Evolutionary conservation across 92 coral and sea anemone species (phyloP), one percentile per base, ranked within the genome.

Genomic region (Montipora capitata): DNA sequence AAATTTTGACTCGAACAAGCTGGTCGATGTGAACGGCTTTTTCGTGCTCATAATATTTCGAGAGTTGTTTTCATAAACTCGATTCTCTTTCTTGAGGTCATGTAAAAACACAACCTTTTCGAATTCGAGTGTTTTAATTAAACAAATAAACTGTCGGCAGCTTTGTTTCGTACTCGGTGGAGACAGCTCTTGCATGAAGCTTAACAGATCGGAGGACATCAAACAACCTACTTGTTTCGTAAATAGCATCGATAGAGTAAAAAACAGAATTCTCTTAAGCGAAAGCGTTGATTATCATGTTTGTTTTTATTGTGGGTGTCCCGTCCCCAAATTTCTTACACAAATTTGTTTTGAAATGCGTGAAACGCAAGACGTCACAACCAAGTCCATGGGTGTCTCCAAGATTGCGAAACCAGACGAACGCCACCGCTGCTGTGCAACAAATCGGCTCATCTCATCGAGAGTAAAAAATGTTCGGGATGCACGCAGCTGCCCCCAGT

Each of bases 61-160:
- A 72, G 58, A 44, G 61, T 71, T 72, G 79, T 83, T 83, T 83
- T 72, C 72, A 72, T 82, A 82, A 82, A 82, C 86, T 70, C 78
- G 86, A 82, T 42, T 83, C 74, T 43, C 72, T 64, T 72, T 83
- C 64, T 43, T 10, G 38, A n/a, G 79, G 78, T 83, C 87, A 72
- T 68, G 16, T 59, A 83, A 73, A 82, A 83, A 83, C 87, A 72
- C 59, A 70, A 83, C 87, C 87, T 72, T 83, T 83, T 83, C 79
- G 72, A 83, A 83, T 72, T 83, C 79, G 71, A 83, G 87, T 73
- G 87, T 83, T 83, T 73, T 83, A 83, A 72, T 73, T 83, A 40
- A 83, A 83, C 87, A 83, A 76, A 85, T 85, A 85, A 85, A 85
- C 89, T 85, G 81, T 75, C 89, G 89, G 89, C 89, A 17, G 78